Evolutionary conservation across 2,888 invertebrate species (phyloP), one percentile per base, ranked within the genome.

Genomic region (Tenthredo livida): DNA sequence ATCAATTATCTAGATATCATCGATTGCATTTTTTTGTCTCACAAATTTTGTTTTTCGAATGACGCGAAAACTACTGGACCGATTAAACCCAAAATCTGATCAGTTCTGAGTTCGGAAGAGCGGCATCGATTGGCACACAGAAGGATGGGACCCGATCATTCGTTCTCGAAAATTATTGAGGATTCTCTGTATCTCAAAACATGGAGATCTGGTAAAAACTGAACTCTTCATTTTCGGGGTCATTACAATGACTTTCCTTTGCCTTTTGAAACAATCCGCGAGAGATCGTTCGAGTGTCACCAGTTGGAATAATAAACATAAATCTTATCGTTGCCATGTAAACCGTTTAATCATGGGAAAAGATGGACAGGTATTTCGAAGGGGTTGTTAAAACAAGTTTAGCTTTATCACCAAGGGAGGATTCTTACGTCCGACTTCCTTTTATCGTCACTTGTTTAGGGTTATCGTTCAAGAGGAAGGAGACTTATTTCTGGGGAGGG

Each of bases 381-480:
- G 58, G 12, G 78, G 58, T 58, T 78, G 50, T 50, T 78, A 54
- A 78, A 54, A 15, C 21, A 58, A 78, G 33, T 78, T 54, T 21
- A 58, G 58, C 58, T 78, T 78, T 78, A 78, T 78, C 78, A 17
- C 37, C 78, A 37, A 58, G n/a, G n/a, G 25, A 78, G 58, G 58
- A 78, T 33, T 54, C 54, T 78, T 58, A 78, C 78, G 78, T 37
- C 78, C 58, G 54, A 78, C 33, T 78, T 33, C 78, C 78, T 54
- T 78, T 78, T 78, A 78, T 78, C 78, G 78, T 25, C 58, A 78
- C 54, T 54, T 47, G 43, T 78, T 78, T 47, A 58, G 78, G 78
- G 54, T 78, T 78, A 78, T 78, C 78, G 78, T 78, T 54, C n/a
- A 37, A 78, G 78, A 54, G 78, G 21, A 15, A 33, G 54, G 58